A percentile compares a stretch with the other conserved stretches of the same genome.
Evolutionary conservation across 1,140 invertebrate genomes (phyloP).

Genomic region (Scylla paramamosain): DNA sequence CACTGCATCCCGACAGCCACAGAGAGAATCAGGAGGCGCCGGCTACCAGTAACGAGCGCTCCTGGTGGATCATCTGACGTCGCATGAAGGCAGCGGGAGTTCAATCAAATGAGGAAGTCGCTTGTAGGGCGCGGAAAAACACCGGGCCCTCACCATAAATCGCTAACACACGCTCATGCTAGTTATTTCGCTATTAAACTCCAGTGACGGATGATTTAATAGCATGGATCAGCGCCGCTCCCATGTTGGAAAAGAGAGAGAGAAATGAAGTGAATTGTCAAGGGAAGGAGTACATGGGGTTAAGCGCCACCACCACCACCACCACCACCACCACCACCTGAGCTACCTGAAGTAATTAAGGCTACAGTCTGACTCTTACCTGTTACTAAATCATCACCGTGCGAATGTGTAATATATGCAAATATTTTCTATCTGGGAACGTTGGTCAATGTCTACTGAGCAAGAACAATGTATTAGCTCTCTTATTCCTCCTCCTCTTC

Average conservation of each 20-base stretch:
- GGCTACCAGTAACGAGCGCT: not conserved
- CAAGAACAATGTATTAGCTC: too few species aligned
- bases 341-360: not conserved
- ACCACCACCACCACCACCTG: not conserved
- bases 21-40: not conserved
- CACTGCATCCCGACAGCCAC: too few species aligned
- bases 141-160: not conserved
- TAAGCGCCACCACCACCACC: not conserved
- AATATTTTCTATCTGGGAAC: not conserved
- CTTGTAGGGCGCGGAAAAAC: not conserved
- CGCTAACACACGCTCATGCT: not conserved
- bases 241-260: not conserved
- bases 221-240: not conserved
- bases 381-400: slow-evolving; percentile 12
- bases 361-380: not conserved
- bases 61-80: not conserved
- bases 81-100: not conserved
- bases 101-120: not conserved
- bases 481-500: too few species aligned
- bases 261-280: not conserved
- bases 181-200: too few species aligned
- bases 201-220: not conserved
- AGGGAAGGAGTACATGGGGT: not conserved
- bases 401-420: not conserved
- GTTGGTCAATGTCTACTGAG: not conserved